Evolutionary conservation across 2,113 vertebrate genomes (phyloP).

Genomic region (Panthera leo): DNA sequence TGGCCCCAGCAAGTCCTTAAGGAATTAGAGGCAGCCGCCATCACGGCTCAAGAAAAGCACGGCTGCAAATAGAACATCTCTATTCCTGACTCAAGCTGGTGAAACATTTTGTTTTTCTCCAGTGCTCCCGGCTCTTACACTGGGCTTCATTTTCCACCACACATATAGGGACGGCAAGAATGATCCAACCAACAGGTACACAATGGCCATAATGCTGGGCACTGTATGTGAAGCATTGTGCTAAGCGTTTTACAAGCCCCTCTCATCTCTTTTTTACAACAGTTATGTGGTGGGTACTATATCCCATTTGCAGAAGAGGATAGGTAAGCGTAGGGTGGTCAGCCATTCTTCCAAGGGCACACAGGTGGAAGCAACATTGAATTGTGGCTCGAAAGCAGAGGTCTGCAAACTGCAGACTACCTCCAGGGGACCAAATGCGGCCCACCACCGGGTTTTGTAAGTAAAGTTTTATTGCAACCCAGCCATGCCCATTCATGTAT

Average conservation of each 20-base stretch:
- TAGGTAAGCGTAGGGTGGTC: not conserved
- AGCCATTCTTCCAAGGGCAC: not conserved
- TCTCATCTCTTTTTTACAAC: not conserved
- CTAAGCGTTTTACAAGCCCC: not conserved
- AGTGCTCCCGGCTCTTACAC: not conserved
- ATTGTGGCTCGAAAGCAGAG: not conserved
- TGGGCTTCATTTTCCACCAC: not conserved
- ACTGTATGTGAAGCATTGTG: accelerated
- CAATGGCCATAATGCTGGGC: not conserved
- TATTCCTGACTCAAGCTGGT: not conserved
- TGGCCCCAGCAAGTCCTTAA: slow-evolving; percentile 39
- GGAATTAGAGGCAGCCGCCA: slow-evolving; percentile 43
- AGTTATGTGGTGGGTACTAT: accelerated
- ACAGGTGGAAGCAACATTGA: not conserved
- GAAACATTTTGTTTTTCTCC: not conserved
- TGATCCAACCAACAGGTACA: not conserved
- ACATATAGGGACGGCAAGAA: not conserved
- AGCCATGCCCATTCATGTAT: accelerated
- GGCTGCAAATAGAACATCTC: not conserved
- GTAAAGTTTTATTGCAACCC: slow-evolving; percentile 55
- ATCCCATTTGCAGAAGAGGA: not conserved
- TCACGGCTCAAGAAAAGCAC: not conserved
- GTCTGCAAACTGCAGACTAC: not conserved
- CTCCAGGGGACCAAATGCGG: not conserved
- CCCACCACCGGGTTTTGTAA: not conserved